phyloP scores from a whole-genome alignment of 2,888 invertebrate genomes.

The Brachypalpus laphriformis region DNA sequence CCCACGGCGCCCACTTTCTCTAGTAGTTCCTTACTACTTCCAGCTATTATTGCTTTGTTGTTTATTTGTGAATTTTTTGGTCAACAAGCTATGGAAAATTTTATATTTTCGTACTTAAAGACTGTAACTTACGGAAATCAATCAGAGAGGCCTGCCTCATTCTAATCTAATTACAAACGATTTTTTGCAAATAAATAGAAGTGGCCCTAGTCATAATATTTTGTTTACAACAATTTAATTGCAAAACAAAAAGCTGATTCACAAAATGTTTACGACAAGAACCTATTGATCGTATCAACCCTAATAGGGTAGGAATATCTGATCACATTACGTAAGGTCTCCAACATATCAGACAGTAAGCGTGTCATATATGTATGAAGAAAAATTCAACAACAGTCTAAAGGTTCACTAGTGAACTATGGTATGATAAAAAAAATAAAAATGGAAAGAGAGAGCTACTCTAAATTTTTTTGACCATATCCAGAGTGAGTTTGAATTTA shows the following conservation, averaged over 20 bases:
- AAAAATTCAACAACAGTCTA: neutral
- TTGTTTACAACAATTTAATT: neutral
- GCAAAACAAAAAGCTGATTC: neutral
- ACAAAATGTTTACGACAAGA: neutral
- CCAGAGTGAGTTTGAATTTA: neutral
- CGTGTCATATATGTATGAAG: neutral
- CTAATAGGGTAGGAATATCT: neutral
- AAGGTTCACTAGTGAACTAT: neutral
- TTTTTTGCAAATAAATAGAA: neutral
- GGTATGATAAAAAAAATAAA: neutral
- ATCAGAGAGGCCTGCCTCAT: neutral
- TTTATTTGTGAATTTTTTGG: too few species aligned
- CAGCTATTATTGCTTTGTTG: too few species aligned
- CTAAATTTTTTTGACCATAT: neutral
- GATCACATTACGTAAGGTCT: neutral
- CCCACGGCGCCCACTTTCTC: too few species aligned
- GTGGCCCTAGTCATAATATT: neutral
- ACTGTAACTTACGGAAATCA: neutral
- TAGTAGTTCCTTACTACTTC: too few species aligned
- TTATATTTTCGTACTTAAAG: neutral
- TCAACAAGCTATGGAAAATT: neutral
- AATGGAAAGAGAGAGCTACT: neutral
- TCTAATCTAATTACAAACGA: neutral
- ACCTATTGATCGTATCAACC: neutral
- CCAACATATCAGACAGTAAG: neutral